Evolutionary conservation across 2,888 invertebrate species (phyloP), one percentile per base, ranked within the genome.

Genomic region (Spatulosminthurus flaviceps): DNA sequence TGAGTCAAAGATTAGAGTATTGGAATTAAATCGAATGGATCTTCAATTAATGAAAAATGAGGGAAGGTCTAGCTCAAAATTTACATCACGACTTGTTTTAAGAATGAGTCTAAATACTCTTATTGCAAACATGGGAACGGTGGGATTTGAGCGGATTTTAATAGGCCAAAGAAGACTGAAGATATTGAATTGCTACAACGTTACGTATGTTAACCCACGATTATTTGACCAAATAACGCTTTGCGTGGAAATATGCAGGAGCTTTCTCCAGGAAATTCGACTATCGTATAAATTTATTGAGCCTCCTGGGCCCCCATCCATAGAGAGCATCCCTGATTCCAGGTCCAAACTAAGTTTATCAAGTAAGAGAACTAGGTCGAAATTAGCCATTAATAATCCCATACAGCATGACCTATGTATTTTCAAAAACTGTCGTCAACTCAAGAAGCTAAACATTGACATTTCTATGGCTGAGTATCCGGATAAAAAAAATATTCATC

Each of bases 401-500:
- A 43, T 72, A 0, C 34, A 42, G 22, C 72, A 72, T 72, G 51
- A 72, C 21, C 13, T 72, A 19, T 51, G 42, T 13, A 41, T 26
- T 1, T 72, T 43, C 22, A 72, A 72, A 51, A 41, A 21, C 19
- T 72, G 72, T 51, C 22, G 41, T 2, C 1, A 21, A 11, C 51
- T 72, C 22, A 72, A 43, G 43, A 72, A 72, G 21, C 19, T 72
- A 4, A 72, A 72, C 19, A 13, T 72, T 5, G 72, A 72, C 26
- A 72, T 72, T 24, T 42, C 43, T 0, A 72, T 43, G 51, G 51
- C 43, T 7, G 41, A 72, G 16, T 51, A 43, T 43, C 43, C 42
- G 16, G 21, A 70, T 29, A 13, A 28, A 21, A 28, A n/a, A 2
- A 11, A 21, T 7, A 41, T 70, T n/a, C 34, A 26, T 29, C 70